Evolutionary conservation across 2,888 invertebrate genomes (phyloP).

Genomic region (Apoda limacodes): DNA sequence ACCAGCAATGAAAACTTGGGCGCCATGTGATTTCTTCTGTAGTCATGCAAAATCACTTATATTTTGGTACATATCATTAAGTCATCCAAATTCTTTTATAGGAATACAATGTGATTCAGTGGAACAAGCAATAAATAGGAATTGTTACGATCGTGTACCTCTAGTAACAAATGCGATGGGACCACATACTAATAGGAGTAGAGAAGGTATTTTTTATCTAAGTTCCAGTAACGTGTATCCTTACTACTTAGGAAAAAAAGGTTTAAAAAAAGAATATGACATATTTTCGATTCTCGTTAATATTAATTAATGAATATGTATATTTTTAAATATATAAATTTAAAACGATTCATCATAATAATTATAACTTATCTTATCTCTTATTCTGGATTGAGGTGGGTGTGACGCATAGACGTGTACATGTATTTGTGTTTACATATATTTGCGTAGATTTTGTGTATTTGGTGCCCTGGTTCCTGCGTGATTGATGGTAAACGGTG

Average conservation of each 20-base stretch:
- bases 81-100: constrained; percentile 23
- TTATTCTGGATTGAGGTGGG: too few relatives aligned
- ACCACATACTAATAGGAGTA: constrained; percentile 22
- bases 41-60: constrained; percentile 24
- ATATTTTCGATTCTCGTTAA: too few relatives aligned
- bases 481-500: too few relatives aligned
- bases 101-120: constrained; percentile 28
- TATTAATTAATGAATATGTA: too few relatives aligned
- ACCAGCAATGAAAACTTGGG: constrained; percentile 24
- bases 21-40: constrained; percentile 23
- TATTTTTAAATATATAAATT: too few relatives aligned
- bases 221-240: constrained; percentile 31
- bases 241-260: constrained; percentile 38
- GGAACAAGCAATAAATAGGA: constrained; percentile 25
- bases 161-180: constrained; percentile 25
- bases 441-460: too few relatives aligned
- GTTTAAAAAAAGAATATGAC: constrained; percentile 34
- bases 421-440: too few relatives aligned
- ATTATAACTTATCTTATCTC: too few relatives aligned
- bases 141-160: constrained; percentile 25
- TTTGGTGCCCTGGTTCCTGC: too few relatives aligned
- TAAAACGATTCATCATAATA: too few relatives aligned
- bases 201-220: constrained; percentile 29
- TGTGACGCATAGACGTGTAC: too few relatives aligned
- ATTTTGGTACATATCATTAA: constrained; percentile 25